These are phyloP conservation scores for Polyommatus iphigenia DNA, from an alignment of 2,888 invertebrate species.

Conservation along the genomic window DNA sequence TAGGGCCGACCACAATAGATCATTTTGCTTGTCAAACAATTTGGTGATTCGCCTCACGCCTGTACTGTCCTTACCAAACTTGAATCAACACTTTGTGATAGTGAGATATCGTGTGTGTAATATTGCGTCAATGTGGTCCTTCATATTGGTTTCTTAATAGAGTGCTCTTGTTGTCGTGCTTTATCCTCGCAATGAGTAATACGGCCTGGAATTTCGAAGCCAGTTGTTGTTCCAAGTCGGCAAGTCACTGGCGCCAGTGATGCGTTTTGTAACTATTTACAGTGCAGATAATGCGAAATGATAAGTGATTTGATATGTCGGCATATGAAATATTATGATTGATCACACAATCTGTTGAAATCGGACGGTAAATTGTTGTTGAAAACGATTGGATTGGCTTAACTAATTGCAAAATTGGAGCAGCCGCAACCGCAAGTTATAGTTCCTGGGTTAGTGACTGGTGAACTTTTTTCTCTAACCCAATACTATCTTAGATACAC, in stretches of 20 bases:
- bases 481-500: too few relatives aligned
- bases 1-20: too few relatives aligned
- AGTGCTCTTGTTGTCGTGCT: slow-evolving; percentile 44
- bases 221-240: slow-evolving; percentile 44
- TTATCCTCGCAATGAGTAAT: slow-evolving; percentile 52
- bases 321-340: slow-evolving; percentile 1
- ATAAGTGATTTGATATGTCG: slow-evolving; percentile 24
- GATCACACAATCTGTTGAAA: neutral
- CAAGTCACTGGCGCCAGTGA: slow-evolving; percentile 49
- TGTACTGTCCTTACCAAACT: too few relatives aligned
- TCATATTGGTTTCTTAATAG: slow-evolving; percentile 29
- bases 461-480: too few relatives aligned
- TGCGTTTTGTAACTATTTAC: slow-evolving; percentile 45
- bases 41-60: too few relatives aligned
- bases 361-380: neutral
- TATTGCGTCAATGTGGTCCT: neutral
- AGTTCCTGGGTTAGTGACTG: too few relatives aligned
- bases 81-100: too few relatives aligned
- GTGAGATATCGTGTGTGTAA: too few relatives aligned
- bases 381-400: neutral
- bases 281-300: slow-evolving; percentile 32
- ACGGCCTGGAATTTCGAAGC: slow-evolving; percentile 49
- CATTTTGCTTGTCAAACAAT: too few relatives aligned
- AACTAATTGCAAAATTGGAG: neutral
- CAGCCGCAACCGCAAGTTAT: neutral